phyloP scores from a whole-genome alignment of 1,140 invertebrate species.

The Andricus grossulariae region DNA sequence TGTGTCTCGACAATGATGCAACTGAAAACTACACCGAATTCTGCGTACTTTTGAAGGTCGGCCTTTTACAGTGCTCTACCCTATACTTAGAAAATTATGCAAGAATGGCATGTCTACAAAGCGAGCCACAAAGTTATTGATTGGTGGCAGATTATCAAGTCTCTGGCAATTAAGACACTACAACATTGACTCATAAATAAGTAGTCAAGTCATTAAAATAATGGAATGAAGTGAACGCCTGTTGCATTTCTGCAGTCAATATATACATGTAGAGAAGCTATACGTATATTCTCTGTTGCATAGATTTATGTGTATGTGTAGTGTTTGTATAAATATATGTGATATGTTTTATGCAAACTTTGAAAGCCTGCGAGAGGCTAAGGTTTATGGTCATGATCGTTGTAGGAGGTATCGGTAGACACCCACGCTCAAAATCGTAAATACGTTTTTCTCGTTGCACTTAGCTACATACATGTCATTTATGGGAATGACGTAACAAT shows the following conservation, averaged over 20 bases:
- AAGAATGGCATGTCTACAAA: too few species aligned
- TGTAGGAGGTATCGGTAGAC: constrained; percentile 48
- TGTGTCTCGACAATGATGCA: too few species aligned
- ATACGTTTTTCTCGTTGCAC: constrained; percentile 43
- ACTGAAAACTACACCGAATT: too few species aligned
- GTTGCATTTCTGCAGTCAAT: neutral
- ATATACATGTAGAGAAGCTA: neutral
- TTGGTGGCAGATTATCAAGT: neutral
- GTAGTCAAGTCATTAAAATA: constrained; percentile 1
- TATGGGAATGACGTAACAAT: constrained; percentile 52
- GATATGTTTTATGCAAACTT: too few species aligned
- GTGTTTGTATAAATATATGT: too few species aligned
- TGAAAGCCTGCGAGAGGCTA: constrained; percentile 17
- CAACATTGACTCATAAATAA: neutral
- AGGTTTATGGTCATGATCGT: constrained; percentile 49
- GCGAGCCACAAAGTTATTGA: too few species aligned
- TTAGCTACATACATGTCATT: constrained; percentile 44
- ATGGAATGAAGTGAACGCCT: neutral
- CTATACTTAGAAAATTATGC: too few species aligned
- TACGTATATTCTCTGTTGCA: neutral
- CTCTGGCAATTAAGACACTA: neutral
- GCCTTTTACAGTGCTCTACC: too few species aligned
- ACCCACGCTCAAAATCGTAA: constrained; percentile 45
- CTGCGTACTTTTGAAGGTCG: too few species aligned
- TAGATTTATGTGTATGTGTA: neutral